Base-by-base conservation (phyloP, 2,797 vertebrate genomes). In the Poeciliopsis turneri region DNA sequence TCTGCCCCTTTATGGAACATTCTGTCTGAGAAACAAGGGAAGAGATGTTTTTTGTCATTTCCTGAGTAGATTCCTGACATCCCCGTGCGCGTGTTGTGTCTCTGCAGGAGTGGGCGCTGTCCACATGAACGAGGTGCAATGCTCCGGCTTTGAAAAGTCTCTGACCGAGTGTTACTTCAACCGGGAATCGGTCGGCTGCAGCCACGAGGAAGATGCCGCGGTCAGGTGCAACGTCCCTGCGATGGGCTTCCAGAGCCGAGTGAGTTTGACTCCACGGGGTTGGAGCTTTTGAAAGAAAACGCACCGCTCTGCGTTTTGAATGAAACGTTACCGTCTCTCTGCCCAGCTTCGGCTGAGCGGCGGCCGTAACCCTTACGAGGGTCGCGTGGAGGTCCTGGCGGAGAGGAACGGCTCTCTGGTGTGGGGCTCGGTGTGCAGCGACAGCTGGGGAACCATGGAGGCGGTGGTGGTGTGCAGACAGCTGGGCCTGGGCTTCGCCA, bases 391-490 rank as follows among this genome's bases (percentile, higher is more conserved):
- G 93, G 96, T 99, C 5, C 94, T 98, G 90, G 86, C 92, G 0
- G 94, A 97, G 89, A 95, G 82, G 64, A 99, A 99, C 0, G 97
- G 98, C 43, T 96, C 96, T 0, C 90, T 97, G 77, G 90, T 93
- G 0, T 99, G 98, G 98, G 98, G 98, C 2, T 95, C 96, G 0
- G 96, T 99, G 78, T 99, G 98, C 66, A 97, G 97, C 5, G 94
- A 98, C 7, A 92, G 92, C 91, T 99, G 98, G 98, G 94, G 97
- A 74, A 97, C 96, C 0, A 95, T 97, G 95, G 98, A 99, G 89
- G 98, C 98, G 89, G 97, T 98, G 97, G 98, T 99, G 70, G 97
- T 98, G 82, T 99, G 98, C 84, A 93, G 97, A 78, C 98, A 99
- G 90, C 95, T 99, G 80, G 97, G 97, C 45, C 90, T 99, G 78